Conservation (phyloP, 1,140 invertebrate species). For the Bilobella aurantiaca region DNA sequence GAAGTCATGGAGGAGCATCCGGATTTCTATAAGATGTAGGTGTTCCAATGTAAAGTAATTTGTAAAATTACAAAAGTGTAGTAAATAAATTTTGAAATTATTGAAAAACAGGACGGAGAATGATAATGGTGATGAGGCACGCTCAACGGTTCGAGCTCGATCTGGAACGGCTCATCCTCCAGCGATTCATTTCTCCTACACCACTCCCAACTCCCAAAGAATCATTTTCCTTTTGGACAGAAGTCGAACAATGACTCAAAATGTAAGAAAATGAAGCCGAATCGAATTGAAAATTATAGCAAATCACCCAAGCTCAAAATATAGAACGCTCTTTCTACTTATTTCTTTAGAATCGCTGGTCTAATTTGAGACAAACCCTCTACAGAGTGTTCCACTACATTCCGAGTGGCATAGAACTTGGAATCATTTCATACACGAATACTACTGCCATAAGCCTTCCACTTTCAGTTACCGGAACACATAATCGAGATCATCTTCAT, state of each 20-base stretch:
- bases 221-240: conserved; percentile 33
- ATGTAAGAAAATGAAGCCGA: conserved; percentile 21
- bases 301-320: not conserved
- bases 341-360: conserved; percentile 33
- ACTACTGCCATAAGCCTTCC: conserved; percentile 32
- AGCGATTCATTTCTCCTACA: conserved; percentile 26
- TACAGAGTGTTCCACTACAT: conserved; percentile 36
- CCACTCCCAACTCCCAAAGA: conserved; percentile 30
- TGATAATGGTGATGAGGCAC: too few relatives aligned
- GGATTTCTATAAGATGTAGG: conserved; percentile 45
- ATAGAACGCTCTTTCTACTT: not conserved
- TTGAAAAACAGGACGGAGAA: too few relatives aligned
- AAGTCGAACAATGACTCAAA: conserved; percentile 29
- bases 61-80: not conserved
- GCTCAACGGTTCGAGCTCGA: too few relatives aligned
- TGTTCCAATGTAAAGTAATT: not conserved
- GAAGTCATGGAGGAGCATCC: conserved; percentile 51
- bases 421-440: conserved; percentile 36
- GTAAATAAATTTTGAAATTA: too few relatives aligned
- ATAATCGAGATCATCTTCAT: conserved; percentile 37
- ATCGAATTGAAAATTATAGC: conserved; percentile 1
- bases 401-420: conserved; percentile 36
- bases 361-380: conserved; percentile 32
- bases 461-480: conserved; percentile 34
- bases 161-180: too few relatives aligned